These are phyloP conservation scores for Gnatocerus cornutus DNA, from an alignment of 2,888 invertebrate species.

Conservation along the genomic window DNA sequence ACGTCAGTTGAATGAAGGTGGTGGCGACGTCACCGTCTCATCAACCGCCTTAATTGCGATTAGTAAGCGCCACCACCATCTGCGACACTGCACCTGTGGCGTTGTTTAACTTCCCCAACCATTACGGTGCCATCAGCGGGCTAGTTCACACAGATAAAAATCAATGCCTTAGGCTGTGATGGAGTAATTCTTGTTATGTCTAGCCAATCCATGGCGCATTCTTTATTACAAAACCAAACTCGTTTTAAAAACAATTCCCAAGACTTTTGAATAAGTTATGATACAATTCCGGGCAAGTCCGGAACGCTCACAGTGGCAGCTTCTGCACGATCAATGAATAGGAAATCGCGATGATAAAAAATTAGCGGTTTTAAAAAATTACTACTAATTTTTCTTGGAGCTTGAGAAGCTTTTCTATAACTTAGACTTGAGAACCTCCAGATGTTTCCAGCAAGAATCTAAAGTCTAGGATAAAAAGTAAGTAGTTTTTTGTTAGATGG, in stretches of 20 bases:
- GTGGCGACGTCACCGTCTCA: slow-evolving; percentile 42
- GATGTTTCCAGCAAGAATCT: slow-evolving; percentile 14
- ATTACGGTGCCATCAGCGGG: slow-evolving; percentile 26
- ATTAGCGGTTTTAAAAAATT: slow-evolving; percentile 7
- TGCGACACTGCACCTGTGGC: slow-evolving; percentile 44
- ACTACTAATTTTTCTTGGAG: slow-evolving; percentile 3
- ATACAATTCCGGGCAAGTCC: slow-evolving; percentile 25
- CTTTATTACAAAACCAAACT: slow-evolving; percentile 12
- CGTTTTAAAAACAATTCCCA: slow-evolving; percentile 31
- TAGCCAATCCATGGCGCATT: background rate
- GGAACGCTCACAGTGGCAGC: background rate
- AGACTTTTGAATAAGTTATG: slow-evolving; percentile 27
- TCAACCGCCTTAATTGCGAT: slow-evolving; percentile 46
- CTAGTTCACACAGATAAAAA: slow-evolving; percentile 13
- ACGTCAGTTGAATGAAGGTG: slow-evolving; percentile 46
- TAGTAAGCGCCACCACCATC: slow-evolving; percentile 37
- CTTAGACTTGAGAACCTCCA: slow-evolving; percentile 20
- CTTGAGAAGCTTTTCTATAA: slow-evolving; percentile 4
- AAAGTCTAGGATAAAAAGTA: slow-evolving; percentile 18
- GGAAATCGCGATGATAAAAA: slow-evolving; percentile 22
- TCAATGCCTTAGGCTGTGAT: too few species aligned
- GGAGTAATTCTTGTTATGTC: background rate
- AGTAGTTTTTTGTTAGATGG: slow-evolving; percentile 1
- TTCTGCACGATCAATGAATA: slow-evolving; percentile 17
- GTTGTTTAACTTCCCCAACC: slow-evolving; percentile 37